A percentile compares a stretch with the other conserved stretches of the same genome.
Evolutionary conservation across 2,797 vertebrate species (phyloP).

Genomic region (Anableps anableps): DNA sequence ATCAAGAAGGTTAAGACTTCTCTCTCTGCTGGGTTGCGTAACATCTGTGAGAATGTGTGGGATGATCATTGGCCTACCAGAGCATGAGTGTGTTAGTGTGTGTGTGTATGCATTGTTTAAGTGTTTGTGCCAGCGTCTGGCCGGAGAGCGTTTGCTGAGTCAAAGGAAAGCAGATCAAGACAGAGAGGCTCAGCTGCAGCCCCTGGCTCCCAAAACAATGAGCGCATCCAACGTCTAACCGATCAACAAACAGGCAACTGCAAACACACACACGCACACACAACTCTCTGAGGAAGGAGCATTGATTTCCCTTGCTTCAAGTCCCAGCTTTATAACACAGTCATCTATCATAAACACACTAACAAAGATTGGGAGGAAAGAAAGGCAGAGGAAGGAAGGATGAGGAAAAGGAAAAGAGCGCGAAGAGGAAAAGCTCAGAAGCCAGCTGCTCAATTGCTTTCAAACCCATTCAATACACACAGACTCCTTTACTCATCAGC

Average conservation of each 20-base stretch:
- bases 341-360: slow-evolving; percentile 73
- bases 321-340: slow-evolving; percentile 61
- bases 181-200: slow-evolving; percentile 60
- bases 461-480: slow-evolving; percentile 52
- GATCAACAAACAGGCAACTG: slow-evolving; percentile 64
- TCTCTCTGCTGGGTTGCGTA: slow-evolving; percentile 53
- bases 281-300: slow-evolving; percentile 60
- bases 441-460: slow-evolving; percentile 64
- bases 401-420: slow-evolving; percentile 6
- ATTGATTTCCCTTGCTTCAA: slow-evolving; percentile 73
- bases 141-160: slow-evolving; percentile 69
- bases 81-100: slow-evolving; percentile 26
- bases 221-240: slow-evolving; percentile 65
- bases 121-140: slow-evolving; percentile 35
- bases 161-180: slow-evolving; percentile 74
- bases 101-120: slow-evolving; percentile 23
- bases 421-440: slow-evolving; percentile 24
- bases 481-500: slow-evolving; percentile 53
- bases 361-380: slow-evolving; percentile 50
- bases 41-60: slow-evolving; percentile 48
- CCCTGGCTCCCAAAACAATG: slow-evolving; percentile 72
- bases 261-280: slow-evolving; percentile 38
- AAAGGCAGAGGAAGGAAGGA: slow-evolving; percentile 12
- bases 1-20: slow-evolving; percentile 41
- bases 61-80: slow-evolving; percentile 27